Percentiles rank a stretch among this genome's conserved stretches.
These are phyloP conservation scores for Protonibea diacanthus DNA, from an alignment of 2,797 vertebrate species.

Conservation along the genomic window DNA sequence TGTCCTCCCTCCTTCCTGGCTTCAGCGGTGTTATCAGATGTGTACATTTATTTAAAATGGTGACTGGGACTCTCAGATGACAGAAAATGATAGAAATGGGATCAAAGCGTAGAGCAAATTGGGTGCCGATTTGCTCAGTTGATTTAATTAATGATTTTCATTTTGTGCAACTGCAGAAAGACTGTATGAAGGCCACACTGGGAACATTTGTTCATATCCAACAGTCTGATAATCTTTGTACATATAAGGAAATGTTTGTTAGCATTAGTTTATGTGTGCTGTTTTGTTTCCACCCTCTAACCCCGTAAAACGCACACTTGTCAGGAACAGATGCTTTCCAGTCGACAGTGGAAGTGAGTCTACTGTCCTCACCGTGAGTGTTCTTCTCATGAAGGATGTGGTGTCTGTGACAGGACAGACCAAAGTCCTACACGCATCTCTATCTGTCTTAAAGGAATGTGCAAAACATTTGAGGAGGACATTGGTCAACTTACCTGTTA, in stretches of 20 bases:
- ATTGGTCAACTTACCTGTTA: slow-evolving; percentile 43
- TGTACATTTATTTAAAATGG: neutral
- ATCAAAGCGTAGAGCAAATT: neutral
- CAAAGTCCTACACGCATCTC: slow-evolving; percentile 42
- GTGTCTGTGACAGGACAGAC: slow-evolving; percentile 47
- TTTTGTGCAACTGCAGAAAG: neutral
- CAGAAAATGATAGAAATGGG: neutral
- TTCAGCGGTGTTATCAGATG: neutral
- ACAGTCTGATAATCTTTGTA: too few species aligned
- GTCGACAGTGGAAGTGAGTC: slow-evolving; percentile 75
- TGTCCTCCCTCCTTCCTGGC: neutral
- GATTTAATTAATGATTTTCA: neutral
- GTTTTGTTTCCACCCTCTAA: slow-evolving; percentile 63
- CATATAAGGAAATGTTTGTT: slow-evolving; percentile 41
- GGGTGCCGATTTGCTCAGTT: too few species aligned
- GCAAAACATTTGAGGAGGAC: neutral
- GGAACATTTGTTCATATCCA: neutral
- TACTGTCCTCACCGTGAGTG: slow-evolving; percentile 48
- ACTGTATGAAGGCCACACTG: neutral
- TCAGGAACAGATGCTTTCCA: slow-evolving; percentile 70
- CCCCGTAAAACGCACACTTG: slow-evolving; percentile 70
- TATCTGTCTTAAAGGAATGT: slow-evolving; percentile 56
- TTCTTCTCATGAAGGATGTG: slow-evolving; percentile 54
- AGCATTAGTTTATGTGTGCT: slow-evolving; percentile 56
- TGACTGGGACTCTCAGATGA: neutral